Conservation (phyloP, 2,888 invertebrate species). For the Argyresthia albistria region DNA sequence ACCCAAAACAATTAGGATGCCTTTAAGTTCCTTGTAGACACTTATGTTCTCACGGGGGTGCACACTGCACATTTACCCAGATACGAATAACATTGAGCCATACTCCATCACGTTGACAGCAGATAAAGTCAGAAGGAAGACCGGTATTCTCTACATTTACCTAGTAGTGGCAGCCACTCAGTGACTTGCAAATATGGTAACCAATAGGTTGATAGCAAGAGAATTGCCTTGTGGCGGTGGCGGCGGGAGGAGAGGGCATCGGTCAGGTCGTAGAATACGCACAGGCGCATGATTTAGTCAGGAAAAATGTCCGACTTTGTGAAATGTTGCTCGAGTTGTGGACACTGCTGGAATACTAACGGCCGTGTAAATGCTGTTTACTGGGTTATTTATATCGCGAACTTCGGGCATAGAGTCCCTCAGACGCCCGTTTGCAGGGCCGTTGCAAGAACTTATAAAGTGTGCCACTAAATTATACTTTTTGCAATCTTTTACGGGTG, state of each 20-base stretch:
- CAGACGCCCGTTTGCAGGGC: background rate
- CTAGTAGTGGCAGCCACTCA: too few species aligned
- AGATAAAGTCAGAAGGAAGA: too few species aligned
- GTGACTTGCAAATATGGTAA: too few species aligned
- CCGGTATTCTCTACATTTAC: too few species aligned
- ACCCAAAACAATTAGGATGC: too few species aligned
- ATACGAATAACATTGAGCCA: too few species aligned
- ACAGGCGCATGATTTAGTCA: constrained; percentile 14
- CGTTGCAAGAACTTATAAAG: background rate
- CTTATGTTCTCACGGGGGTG: too few species aligned
- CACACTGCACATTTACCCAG: too few species aligned
- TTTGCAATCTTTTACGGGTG: background rate
- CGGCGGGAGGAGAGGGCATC: constrained; percentile 7
- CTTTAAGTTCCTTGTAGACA: too few species aligned
- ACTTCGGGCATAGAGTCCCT: constrained; percentile 1
- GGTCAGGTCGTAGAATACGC: constrained; percentile 12
- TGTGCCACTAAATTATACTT: constrained; percentile 2
- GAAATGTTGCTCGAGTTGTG: constrained; percentile 12
- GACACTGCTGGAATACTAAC: constrained; percentile 13
- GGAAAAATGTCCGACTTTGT: constrained; percentile 13
- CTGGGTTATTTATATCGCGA: constrained; percentile 6
- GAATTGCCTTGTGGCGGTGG: background rate
- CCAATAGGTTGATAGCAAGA: background rate
- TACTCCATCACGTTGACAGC: too few species aligned
- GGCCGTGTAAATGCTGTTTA: constrained; percentile 7